Conservation (phyloP, 2,888 invertebrate species). For the Listrodromus nycthemerus region DNA sequence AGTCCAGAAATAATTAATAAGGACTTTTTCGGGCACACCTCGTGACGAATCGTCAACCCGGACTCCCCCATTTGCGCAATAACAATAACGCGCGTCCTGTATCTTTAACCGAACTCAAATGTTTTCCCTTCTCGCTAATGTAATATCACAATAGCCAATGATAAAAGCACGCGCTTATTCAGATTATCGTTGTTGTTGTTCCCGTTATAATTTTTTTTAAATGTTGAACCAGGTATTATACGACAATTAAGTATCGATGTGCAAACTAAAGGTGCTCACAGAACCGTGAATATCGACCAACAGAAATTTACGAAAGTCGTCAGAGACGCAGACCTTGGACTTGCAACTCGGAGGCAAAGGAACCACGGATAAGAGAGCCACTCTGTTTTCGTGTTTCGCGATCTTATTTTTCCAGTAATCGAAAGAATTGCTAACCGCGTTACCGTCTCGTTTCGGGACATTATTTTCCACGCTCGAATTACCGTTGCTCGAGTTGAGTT, state of each 20-base stretch:
- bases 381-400: slow-evolving; percentile 72
- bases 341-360: slow-evolving; percentile 77
- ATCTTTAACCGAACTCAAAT: background rate
- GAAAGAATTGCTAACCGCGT: slow-evolving; percentile 27
- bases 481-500: slow-evolving; percentile 26
- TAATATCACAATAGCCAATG: slow-evolving; percentile 57
- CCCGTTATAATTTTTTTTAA: background rate
- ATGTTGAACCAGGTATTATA: background rate
- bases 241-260: slow-evolving; percentile 59
- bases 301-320: slow-evolving; percentile 81
- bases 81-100: slow-evolving; percentile 25
- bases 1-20: slow-evolving; percentile 14
- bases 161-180: background rate
- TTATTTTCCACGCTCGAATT: background rate
- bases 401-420: slow-evolving; percentile 77
- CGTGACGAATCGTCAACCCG: slow-evolving; percentile 48
- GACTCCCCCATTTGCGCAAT: slow-evolving; percentile 1
- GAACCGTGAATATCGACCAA: slow-evolving; percentile 80
- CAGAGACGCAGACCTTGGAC: slow-evolving; percentile 79
- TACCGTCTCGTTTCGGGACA: background rate
- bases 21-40: slow-evolving; percentile 35
- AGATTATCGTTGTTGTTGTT: background rate
- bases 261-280: slow-evolving; percentile 76
- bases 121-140: slow-evolving; percentile 45
- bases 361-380: slow-evolving; percentile 77